Evolutionary conservation across 1,140 invertebrate genomes (phyloP).

Genomic region (Papilio glaucus): DNA sequence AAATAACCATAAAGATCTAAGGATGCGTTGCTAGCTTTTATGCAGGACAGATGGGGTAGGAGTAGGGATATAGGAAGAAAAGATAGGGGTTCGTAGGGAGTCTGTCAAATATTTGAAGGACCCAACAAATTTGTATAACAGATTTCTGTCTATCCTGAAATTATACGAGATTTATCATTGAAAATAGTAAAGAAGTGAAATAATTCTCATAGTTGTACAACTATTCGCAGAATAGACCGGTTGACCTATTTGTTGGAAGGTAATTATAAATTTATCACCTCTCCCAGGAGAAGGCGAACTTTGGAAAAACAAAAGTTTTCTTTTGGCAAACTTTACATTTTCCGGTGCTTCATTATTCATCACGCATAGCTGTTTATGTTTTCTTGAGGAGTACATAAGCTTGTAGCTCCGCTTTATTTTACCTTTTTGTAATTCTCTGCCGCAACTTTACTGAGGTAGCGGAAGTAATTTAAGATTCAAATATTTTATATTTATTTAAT

Average conservation of each 20-base stretch:
- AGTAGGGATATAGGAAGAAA: too few relatives aligned
- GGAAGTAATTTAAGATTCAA: neutral
- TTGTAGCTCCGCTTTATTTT: constrained; percentile 13
- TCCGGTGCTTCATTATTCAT: constrained; percentile 35
- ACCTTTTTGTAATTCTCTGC: constrained; percentile 7
- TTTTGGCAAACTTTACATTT: constrained; percentile 26
- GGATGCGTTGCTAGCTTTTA: too few relatives aligned
- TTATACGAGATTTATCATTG: neutral
- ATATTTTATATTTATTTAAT: neutral
- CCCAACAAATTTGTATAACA: too few relatives aligned
- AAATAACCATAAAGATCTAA: too few relatives aligned
- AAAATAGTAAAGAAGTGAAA: neutral
- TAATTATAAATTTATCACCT: constrained; percentile 40
- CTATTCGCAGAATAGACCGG: neutral
- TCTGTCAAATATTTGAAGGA: too few relatives aligned
- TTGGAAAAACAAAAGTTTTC: constrained; percentile 38
- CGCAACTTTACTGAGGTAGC: neutral
- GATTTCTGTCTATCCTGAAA: too few relatives aligned
- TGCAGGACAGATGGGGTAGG: too few relatives aligned
- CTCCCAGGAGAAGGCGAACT: constrained; percentile 23
- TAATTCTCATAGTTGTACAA: constrained; percentile 8
- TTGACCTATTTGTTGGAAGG: constrained; percentile 36
- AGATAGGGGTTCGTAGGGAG: too few relatives aligned
- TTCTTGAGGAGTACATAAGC: constrained; percentile 18
- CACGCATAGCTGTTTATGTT: constrained; percentile 34